phyloP scores from a whole-genome alignment of 2,797 vertebrate genomes.

The Tadarida brasiliensis region DNA sequence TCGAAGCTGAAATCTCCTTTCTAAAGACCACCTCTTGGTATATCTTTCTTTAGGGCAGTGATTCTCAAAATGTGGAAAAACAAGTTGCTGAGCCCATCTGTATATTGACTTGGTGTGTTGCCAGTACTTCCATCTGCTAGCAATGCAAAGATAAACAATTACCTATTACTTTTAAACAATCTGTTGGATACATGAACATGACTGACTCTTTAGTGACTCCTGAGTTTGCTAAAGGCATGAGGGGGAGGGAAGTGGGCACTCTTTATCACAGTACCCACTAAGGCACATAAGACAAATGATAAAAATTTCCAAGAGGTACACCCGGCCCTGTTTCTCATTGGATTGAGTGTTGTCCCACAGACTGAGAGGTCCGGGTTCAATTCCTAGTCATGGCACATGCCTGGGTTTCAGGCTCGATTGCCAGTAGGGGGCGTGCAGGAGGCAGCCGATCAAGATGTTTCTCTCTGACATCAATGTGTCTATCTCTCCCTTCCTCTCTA shows the following conservation, averaged over 20 bases:
- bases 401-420: no score
- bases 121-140: constrained; percentile 44
- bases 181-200: constrained; percentile 15
- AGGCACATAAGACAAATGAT: not conserved
- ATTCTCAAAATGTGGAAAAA: constrained; percentile 61
- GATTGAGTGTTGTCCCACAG: no score
- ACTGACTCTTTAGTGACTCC: not conserved
- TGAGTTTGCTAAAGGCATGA: not conserved
- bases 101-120: constrained; percentile 1
- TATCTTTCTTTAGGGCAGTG: constrained; percentile 52
- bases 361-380: no score
- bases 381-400: no score
- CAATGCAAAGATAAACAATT: constrained; percentile 21
- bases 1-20: constrained; percentile 52
- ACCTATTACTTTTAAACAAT: constrained; percentile 43
- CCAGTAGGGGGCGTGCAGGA: no score
- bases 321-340: no score
- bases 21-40: constrained; percentile 52
- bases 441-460: no score
- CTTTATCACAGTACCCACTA: not conserved
- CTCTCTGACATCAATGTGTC: no score
- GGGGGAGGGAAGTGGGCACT: not conserved
- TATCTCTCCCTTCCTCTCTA: no score
- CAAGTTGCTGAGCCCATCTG: constrained; percentile 61
- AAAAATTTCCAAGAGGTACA: not conserved